Evolutionary conservation across 2,797 vertebrate species (phyloP).

Genomic region (Parotocinclus haroldoi): DNA sequence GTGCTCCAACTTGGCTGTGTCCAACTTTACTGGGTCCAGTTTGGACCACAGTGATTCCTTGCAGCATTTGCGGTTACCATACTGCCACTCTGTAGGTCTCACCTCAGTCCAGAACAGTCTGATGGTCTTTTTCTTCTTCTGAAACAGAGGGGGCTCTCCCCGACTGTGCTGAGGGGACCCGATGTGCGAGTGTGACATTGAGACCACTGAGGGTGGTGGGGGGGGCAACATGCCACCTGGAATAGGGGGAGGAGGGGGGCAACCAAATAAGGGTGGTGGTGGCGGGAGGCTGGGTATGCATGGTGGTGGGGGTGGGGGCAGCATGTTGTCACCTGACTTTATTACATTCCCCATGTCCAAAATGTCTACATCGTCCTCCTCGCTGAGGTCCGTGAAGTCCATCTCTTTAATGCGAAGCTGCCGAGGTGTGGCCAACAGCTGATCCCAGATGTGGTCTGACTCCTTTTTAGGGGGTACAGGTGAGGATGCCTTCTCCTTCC

Average conservation of each 20-base stretch:
- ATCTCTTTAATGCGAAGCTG: slow-evolving; percentile 96
- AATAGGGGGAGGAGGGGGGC: slow-evolving; percentile 80
- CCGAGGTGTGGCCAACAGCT: slow-evolving; percentile 88
- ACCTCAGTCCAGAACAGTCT: slow-evolving; percentile 98
- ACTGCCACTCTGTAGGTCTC: slow-evolving; percentile 88
- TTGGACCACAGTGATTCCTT: slow-evolving; percentile 94
- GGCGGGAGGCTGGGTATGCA: slow-evolving; percentile 79
- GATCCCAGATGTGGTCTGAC: slow-evolving; percentile 97
- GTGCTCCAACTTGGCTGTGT: slow-evolving; percentile 94
- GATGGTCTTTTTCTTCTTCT: slow-evolving; percentile 98
- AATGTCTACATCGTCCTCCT: slow-evolving; percentile 90
- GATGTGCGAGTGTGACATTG: slow-evolving; percentile 75
- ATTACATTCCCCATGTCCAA: slow-evolving; percentile 78
- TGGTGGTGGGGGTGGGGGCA: slow-evolving; percentile 79
- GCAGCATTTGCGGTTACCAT: slow-evolving; percentile 82
- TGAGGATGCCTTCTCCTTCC: slow-evolving; percentile 61
- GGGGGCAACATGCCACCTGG: slow-evolving; percentile 85
- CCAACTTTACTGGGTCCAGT: slow-evolving; percentile 92
- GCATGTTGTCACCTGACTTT: slow-evolving; percentile 72
- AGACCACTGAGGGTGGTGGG: slow-evolving; percentile 76
- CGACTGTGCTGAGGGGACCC: slow-evolving; percentile 81
- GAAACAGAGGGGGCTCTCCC: slow-evolving; percentile 84
- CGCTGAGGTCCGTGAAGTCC: slow-evolving; percentile 94
- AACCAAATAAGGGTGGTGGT: slow-evolving; percentile 81
- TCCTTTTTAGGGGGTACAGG: slow-evolving; percentile 81